These are phyloP conservation scores for Cinclus cinclus DNA, from an alignment of 2,113 vertebrate genomes.

Conservation along the genomic window DNA sequence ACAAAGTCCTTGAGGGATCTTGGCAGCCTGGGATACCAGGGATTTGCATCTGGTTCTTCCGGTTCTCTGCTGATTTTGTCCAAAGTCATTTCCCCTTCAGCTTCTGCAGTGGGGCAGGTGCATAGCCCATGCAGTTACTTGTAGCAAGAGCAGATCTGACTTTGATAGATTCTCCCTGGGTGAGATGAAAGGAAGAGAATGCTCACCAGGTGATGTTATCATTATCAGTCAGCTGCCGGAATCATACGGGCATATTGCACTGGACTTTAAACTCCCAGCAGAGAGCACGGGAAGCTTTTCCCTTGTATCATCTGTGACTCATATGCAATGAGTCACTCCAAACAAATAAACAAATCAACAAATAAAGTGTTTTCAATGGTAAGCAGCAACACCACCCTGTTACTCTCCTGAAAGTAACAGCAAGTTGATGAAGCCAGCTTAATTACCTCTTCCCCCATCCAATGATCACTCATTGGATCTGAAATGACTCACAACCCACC, in stretches of 20 bases:
- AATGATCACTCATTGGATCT: not conserved
- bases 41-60: not conserved
- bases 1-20: not conserved
- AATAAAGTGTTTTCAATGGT: slow-evolving; percentile 9
- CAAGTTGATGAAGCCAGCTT: not conserved
- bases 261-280: not conserved
- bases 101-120: not conserved
- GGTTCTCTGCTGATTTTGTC: not conserved
- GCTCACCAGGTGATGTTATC: not conserved
- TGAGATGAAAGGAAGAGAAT: not conserved
- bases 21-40: not conserved
- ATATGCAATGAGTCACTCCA: not conserved
- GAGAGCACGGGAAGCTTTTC: not conserved
- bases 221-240: not conserved
- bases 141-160: not conserved
- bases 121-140: not conserved
- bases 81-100: not conserved
- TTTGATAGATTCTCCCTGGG: not conserved
- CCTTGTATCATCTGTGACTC: not conserved
- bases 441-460: not conserved
- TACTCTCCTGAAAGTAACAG: not conserved
- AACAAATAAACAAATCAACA: slow-evolving; percentile 1
- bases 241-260: not conserved
- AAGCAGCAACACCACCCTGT: not conserved
- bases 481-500: slow-evolving; percentile 43